Evolutionary conservation across 2,888 invertebrate species (phyloP).

Genomic region (Eristalinus aeneus): DNA sequence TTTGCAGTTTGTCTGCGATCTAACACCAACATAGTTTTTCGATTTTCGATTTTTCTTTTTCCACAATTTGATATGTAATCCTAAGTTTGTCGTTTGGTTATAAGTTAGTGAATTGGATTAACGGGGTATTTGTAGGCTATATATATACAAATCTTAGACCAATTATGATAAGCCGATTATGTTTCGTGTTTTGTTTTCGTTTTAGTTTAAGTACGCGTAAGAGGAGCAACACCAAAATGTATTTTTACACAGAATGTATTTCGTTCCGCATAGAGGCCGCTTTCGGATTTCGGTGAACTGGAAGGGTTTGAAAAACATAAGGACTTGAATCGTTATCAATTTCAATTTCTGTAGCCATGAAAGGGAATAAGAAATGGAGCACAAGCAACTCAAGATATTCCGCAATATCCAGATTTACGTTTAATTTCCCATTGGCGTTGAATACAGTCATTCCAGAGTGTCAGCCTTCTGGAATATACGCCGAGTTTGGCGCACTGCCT

Average conservation of each 20-base stretch:
- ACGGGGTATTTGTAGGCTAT: constrained; percentile 44
- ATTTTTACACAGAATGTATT: neutral
- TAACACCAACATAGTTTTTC: constrained; percentile 37
- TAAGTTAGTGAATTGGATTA: constrained; percentile 6
- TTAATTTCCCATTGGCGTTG: too few species aligned
- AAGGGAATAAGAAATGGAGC: neutral
- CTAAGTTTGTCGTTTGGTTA: constrained; percentile 14
- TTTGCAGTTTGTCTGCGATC: constrained; percentile 32
- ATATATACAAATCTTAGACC: constrained; percentile 44
- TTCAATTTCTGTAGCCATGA: too few species aligned
- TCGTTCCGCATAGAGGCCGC: neutral
- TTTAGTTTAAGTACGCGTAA: constrained; percentile 23
- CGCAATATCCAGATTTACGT: too few species aligned
- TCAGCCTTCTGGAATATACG: too few species aligned
- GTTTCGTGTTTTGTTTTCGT: neutral
- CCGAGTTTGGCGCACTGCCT: too few species aligned
- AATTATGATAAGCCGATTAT: constrained; percentile 49
- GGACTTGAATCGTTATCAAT: too few species aligned
- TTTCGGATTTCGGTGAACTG: neutral
- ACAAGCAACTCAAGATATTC: too few species aligned
- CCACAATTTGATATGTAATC: neutral
- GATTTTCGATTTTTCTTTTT: neutral
- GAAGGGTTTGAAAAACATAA: too few species aligned
- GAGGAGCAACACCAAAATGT: constrained; percentile 13
- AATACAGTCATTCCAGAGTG: too few species aligned